Evolutionary conservation across 2,797 vertebrate genomes (phyloP).

Genomic region (Manis pentadactyla): DNA sequence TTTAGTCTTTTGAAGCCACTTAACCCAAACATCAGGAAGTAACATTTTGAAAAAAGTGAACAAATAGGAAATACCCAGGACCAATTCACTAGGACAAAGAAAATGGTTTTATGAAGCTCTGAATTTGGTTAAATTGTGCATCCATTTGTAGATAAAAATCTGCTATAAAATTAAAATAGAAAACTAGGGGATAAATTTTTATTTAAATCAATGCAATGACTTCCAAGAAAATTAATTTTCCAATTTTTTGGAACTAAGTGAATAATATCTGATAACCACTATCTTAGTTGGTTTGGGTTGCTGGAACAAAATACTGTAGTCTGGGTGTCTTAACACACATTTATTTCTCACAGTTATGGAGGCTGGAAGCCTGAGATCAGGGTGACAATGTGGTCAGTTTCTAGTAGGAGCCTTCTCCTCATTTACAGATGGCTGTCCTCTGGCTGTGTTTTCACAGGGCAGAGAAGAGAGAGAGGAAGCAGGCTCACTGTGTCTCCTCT

Average conservation of each 20-base stretch:
- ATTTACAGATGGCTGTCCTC: background rate
- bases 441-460: background rate
- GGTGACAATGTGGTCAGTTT: too few relatives aligned
- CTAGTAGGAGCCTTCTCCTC: background rate
- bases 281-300: background rate
- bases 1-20: background rate
- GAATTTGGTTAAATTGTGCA: background rate
- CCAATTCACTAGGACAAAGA: background rate
- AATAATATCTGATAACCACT: background rate
- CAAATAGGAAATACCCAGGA: background rate
- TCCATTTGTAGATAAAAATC: slow-evolving; percentile 26
- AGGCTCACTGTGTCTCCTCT: background rate
- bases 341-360: background rate
- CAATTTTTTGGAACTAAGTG: background rate
- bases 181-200: background rate
- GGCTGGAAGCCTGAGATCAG: background rate
- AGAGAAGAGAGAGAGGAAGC: too few relatives aligned
- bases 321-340: background rate
- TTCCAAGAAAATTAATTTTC: slow-evolving; percentile 21
- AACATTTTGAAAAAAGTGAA: background rate
- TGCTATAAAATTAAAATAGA: background rate
- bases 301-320: background rate
- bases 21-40: background rate
- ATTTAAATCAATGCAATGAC: background rate
- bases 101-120: background rate